Conservation (phyloP, 2,888 invertebrate genomes). For the Andrena camellia region DNA sequence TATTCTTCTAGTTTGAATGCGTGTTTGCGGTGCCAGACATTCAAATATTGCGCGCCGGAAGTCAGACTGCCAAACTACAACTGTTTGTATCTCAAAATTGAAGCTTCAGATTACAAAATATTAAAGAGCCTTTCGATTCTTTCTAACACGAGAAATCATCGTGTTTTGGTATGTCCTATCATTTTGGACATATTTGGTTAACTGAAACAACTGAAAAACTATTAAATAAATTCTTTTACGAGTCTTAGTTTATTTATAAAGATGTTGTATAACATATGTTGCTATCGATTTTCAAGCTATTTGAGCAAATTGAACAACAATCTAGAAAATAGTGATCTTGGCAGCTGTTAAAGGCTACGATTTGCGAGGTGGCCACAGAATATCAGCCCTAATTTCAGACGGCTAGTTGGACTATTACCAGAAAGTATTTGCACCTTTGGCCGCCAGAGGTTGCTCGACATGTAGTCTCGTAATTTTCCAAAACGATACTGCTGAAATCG, state of each 20-base stretch:
- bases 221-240: background rate
- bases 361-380: slow-evolving; percentile 39
- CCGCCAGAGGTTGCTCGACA: slow-evolving; percentile 67
- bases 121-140: background rate
- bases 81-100: background rate
- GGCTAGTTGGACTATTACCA: slow-evolving; percentile 40
- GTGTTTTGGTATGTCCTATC: too few species aligned
- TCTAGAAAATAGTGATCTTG: too few species aligned
- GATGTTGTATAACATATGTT: too few species aligned
- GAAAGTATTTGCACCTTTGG: slow-evolving; percentile 38
- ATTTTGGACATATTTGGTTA: too few species aligned
- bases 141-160: background rate
- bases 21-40: too few species aligned
- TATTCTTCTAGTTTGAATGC: too few species aligned
- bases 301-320: too few species aligned
- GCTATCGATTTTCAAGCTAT: too few species aligned
- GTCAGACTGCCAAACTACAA: too few species aligned
- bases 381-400: slow-evolving; percentile 45
- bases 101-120: background rate
- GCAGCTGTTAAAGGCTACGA: background rate
- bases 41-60: too few species aligned
- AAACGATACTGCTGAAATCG: slow-evolving; percentile 70
- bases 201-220: too few species aligned
- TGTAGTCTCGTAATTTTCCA: slow-evolving; percentile 40
- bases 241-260: background rate